Evolutionary conservation across 2,113 vertebrate genomes (phyloP), one percentile per base, ranked within the genome.

Genomic region (Anseranas semipalmata): DNA sequence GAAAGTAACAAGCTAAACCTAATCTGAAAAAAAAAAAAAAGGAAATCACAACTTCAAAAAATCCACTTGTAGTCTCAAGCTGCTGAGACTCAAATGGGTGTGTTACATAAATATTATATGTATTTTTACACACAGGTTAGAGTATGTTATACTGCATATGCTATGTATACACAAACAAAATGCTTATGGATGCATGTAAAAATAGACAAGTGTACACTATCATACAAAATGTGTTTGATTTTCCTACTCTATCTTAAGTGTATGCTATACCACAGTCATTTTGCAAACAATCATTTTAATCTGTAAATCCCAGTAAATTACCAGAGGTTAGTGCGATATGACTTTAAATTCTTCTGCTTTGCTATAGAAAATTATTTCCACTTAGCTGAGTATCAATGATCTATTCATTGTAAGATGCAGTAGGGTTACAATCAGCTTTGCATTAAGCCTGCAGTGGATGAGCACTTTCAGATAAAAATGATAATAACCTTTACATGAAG

Each of bases 341-440:
- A 97, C 98, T 98, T 97, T 97, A 98, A 98, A 98, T 98, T 98
- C 97, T 96, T 98, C 97, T 96, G 97, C 98, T 98, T 98, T 98
- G 98, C 98, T 98, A 98, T 91, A 98, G 97, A 98, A 98, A 98
- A 99, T 99, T 99, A 99, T 98, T 99, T 99, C 99, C 99, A 99
- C 98, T 98, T 99, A 98, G 98, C 94, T 99, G 98, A 97, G 86
- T 98, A 97, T 98, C 98, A 99, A 99, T 98, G 98, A 99, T 98
- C 98, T 99, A 98, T 98, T 99, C 98, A 99, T 97, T 68, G 77
- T 95, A 98, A 98, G 92, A 98, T 97, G 97, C 94, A 97, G 86
- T 80, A 68, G 85, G 95, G 95, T 94, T 97, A 97, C 98, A 98
- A 98, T 98, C 98, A 98, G 98, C 97, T 98, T 96, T 97, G 97